These are phyloP conservation scores for Amphiprion clarkii DNA, from an alignment of 2,797 vertebrate genomes.

Conservation along the genomic window DNA sequence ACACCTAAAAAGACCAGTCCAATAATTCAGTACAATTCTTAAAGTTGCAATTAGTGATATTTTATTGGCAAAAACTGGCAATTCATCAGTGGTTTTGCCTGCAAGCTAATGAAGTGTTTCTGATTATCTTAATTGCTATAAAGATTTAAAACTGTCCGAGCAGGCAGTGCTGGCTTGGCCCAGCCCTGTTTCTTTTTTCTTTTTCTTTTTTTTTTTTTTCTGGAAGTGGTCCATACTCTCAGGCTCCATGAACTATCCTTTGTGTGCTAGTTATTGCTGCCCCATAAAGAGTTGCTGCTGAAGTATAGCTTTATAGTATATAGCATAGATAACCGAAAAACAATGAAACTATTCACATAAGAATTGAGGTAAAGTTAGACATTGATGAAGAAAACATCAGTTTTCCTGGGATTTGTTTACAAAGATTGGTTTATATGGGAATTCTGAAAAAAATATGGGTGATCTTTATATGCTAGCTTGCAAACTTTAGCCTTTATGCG, in stretches of 20 bases:
- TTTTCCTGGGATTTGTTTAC: neutral
- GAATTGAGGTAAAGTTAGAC: neutral
- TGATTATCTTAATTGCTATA: slow-evolving; percentile 7
- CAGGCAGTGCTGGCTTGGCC: neutral
- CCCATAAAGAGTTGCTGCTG: neutral
- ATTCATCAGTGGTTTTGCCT: slow-evolving; percentile 7
- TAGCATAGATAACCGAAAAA: neutral
- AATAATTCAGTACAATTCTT: slow-evolving; percentile 12
- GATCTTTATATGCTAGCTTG: neutral
- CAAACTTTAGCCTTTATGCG: neutral
- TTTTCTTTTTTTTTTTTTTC: slow-evolving; percentile 5
- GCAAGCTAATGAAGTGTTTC: slow-evolving; percentile 25
- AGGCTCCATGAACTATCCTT: neutral
- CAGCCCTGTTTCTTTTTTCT: neutral
- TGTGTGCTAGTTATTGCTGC: neutral
- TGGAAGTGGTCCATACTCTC: slow-evolving; percentile 8
- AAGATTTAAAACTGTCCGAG: slow-evolving; percentile 18
- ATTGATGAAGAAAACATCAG: no score
- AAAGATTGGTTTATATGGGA: neutral
- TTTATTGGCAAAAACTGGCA: slow-evolving; percentile 20
- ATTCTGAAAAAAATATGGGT: neutral
- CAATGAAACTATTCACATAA: neutral
- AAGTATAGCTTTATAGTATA: neutral
- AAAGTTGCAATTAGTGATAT: slow-evolving; percentile 39
- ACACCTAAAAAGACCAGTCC: slow-evolving; percentile 9